Conservation (phyloP, 2,113 vertebrate genomes). For the Hippocampus mohnikei region DNA sequence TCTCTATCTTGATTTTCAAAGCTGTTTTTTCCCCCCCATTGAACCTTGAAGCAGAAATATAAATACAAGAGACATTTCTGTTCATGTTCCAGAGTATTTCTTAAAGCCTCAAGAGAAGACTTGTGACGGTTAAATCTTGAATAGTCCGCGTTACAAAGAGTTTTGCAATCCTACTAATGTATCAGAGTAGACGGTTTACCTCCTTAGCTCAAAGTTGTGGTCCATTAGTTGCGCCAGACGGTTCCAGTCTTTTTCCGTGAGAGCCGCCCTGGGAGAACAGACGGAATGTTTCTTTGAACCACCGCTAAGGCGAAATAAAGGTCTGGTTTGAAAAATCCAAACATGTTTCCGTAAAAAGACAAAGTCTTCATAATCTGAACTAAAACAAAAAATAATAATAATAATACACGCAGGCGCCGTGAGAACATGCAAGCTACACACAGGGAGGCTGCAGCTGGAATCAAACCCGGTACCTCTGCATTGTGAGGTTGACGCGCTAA, state of each 20-base stretch:
- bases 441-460: no score
- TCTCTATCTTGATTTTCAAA: neutral
- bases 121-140: neutral
- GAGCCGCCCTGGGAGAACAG: slow-evolving; percentile 50
- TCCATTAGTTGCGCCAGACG: slow-evolving; percentile 75
- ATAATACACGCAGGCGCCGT: no score
- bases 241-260: slow-evolving; percentile 68
- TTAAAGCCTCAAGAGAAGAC: neutral
- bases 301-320: neutral
- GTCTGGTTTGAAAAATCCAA: neutral
- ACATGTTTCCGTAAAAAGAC: neutral
- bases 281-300: neutral
- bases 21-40: no score
- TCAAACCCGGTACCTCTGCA: no score
- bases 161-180: neutral
- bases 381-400: neutral
- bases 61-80: neutral
- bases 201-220: slow-evolving; percentile 76
- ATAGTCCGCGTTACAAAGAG: neutral
- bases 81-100: neutral
- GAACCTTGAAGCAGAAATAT: neutral
- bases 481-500: no score
- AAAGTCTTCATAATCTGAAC: neutral
- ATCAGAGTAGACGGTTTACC: slow-evolving; percentile 48
- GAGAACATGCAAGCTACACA: no score